These are phyloP conservation scores for Galeopterus variegatus DNA, from an alignment of 2,113 vertebrate species.

Conservation along the genomic window DNA sequence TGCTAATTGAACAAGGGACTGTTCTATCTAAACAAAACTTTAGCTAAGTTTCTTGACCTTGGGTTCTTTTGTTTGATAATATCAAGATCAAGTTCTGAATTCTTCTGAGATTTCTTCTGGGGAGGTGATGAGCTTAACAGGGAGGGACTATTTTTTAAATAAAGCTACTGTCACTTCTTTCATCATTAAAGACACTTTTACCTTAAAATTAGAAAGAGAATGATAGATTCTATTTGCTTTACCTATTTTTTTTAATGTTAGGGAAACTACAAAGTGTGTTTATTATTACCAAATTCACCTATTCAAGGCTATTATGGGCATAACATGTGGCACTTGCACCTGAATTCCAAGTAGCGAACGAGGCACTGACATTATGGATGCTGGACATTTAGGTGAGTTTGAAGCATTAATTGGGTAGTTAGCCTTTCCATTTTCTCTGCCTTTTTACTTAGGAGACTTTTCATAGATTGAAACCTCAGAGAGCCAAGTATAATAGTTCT, in stretches of 20 bases:
- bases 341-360: background rate
- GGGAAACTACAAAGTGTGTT: background rate
- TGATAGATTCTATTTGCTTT: background rate
- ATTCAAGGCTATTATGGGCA: background rate
- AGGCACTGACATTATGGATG: background rate
- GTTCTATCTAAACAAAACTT: background rate
- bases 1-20: background rate
- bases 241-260: background rate
- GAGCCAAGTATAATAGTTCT: background rate
- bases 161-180: background rate
- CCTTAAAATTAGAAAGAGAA: background rate
- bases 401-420: background rate
- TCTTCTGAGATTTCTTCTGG: background rate
- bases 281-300: constrained; percentile 7
- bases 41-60: constrained; percentile 33
- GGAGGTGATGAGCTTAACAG: background rate
- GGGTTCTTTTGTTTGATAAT: background rate
- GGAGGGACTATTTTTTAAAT: background rate
- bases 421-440: background rate
- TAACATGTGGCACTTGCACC: background rate
- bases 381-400: background rate
- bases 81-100: background rate
- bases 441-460: background rate
- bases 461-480: constrained; percentile 19
- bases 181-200: background rate